Base-by-base conservation (phyloP, 2,888 invertebrate species). In the Dermolepida albohirtum region DNA sequence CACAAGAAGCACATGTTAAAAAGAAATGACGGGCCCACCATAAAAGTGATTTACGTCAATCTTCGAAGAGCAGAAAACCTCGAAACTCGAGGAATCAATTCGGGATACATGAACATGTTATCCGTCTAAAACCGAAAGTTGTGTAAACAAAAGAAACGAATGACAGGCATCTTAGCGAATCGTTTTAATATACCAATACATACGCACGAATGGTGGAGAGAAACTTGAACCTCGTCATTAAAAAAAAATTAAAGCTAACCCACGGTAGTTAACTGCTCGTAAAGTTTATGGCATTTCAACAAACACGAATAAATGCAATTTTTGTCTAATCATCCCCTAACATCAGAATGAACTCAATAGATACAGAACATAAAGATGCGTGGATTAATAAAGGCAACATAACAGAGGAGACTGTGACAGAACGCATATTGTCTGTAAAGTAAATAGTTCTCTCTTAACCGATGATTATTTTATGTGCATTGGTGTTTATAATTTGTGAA, bases 191-290 rank as follows among this genome's bases (percentile, higher is more conserved):
- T 34, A 34, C 34, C 10, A 34, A 34, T 6, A 34, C 34, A 34
- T 34, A 8, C 10, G 6, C 59, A 17, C 12, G 39, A 16, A 10
- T 27, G 44, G 17, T 14, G 43, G 59, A 44, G 29, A 44, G 59
- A 59, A 59, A 59, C 27, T 59, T 27, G 59, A 59, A 44, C n/a
- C 44, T 14, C 2, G 12, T 59, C 59, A 44, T 34, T 59, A 59
- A 59, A 59, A 59, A 41, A 40, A 55, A 44, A 44, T 16, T 57
- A 72, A 72, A 74, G 72, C 72, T 75, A 75, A 73, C 71, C 73
- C 71, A 71, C 70, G 75, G 74, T 74, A 74, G 74, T 74, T 74
- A 76, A 75, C 74, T 73, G 74, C 74, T 76, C 76, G 74, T 76
- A 75, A 76, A 76, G 72, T 70, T 70, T 64, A 59, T 40, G 44